Evolutionary conservation across 2,113 vertebrate genomes (phyloP).

Genomic region (Nasalis larvatus): DNA sequence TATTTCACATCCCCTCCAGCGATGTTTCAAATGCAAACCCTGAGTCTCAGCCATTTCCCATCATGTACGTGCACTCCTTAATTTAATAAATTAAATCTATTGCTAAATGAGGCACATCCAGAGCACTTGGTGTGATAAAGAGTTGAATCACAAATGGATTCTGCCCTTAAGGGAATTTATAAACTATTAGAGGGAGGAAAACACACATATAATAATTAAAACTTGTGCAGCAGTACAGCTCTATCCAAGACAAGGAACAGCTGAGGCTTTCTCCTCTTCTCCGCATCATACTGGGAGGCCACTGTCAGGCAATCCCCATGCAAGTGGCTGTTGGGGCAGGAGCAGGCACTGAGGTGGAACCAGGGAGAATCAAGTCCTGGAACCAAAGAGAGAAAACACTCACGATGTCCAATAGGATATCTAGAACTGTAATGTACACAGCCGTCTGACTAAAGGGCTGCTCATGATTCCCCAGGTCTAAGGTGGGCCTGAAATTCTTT

Average conservation of each 20-base stretch:
- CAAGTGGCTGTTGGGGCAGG: no score
- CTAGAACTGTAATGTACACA: rapidly evolving
- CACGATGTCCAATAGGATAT: rapidly evolving
- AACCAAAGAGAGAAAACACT: not conserved
- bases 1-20: no score
- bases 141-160: not conserved
- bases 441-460: not conserved
- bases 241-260: not conserved
- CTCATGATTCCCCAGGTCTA: not conserved
- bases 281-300: not conserved
- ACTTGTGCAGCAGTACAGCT: not conserved
- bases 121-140: not conserved
- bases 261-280: not conserved
- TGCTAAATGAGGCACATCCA: no score
- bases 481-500: not conserved
- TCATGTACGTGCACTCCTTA: not conserved
- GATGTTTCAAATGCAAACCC: not conserved
- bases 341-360: rapidly evolving
- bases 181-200: not conserved
- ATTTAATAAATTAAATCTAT: not conserved
- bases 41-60: not conserved
- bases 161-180: not conserved
- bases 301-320: not conserved
- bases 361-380: not conserved
- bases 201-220: not conserved